Percentiles rank a stretch among this genome's conserved stretches.
Evolutionary conservation across 2,797 vertebrate genomes (phyloP).

Genomic region (Sebastes kiyomatsui): DNA sequence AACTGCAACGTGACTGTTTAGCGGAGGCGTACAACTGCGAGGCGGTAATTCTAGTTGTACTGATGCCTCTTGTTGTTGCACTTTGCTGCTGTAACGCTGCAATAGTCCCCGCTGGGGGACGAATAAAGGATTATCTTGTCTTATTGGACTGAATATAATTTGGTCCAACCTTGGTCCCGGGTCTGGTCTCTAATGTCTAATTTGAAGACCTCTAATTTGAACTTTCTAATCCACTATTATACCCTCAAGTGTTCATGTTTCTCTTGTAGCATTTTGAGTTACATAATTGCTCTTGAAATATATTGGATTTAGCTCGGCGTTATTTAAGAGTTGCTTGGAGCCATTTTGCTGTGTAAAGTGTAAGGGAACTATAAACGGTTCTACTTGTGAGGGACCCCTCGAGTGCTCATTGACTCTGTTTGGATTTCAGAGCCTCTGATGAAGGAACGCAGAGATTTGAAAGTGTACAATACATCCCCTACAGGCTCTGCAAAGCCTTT

Average conservation of each 20-base stretch:
- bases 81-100: no score
- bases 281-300: background rate
- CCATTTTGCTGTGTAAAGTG: background rate
- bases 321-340: conserved; percentile 16
- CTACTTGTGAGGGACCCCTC: background rate
- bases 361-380: background rate
- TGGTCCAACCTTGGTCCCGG: background rate
- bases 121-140: no score
- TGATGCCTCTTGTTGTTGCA: no score
- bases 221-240: background rate
- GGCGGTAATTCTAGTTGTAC: no score
- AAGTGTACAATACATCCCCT: conserved; percentile 30
- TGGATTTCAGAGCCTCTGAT: conserved; percentile 20
- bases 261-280: background rate
- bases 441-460: conserved; percentile 21
- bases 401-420: conserved; percentile 34
- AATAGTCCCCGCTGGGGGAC: no score
- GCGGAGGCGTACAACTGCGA: no score
- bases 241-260: background rate
- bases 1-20: no score
- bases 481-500: conserved; percentile 34
- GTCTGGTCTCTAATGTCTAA: background rate
- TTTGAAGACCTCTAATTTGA: conserved; percentile 2
- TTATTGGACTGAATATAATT: background rate
- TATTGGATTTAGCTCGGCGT: background rate